Evolutionary conservation across 37 sponge, comb jelly and placozoan genomes (phyloP).

Genomic region (Halichondria panicea): DNA sequence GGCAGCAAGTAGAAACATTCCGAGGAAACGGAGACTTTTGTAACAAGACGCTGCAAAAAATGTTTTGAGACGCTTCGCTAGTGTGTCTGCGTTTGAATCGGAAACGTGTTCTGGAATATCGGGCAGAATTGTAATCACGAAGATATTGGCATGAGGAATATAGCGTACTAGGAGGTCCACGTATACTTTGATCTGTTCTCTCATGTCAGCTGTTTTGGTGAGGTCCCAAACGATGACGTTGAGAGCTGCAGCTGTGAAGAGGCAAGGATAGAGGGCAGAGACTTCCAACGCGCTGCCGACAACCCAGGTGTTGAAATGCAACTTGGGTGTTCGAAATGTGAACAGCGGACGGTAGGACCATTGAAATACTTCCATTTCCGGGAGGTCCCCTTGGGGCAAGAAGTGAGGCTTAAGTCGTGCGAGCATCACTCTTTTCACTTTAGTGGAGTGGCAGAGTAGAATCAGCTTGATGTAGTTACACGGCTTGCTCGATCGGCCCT

Average conservation of each 20-base stretch:
- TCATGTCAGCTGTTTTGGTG: conserved; percentile 34
- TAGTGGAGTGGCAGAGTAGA: conserved; percentile 58
- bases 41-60: conserved; percentile 43
- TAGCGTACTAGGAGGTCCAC: conserved; percentile 47
- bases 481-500: conserved; percentile 58
- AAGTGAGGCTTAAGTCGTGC: conserved; percentile 25
- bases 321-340: conserved; percentile 36
- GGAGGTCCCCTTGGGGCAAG: neutral
- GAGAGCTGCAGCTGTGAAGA: conserved; percentile 67
- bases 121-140: conserved; percentile 49
- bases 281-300: conserved; percentile 37
- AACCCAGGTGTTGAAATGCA: conserved; percentile 74
- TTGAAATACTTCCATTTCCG: conserved; percentile 45
- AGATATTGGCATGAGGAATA: conserved; percentile 61
- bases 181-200: conserved; percentile 60
- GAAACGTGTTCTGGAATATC: conserved; percentile 35
- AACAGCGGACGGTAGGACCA: conserved; percentile 55
- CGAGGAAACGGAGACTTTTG: conserved; percentile 42
- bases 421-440: conserved; percentile 44
- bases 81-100: conserved; percentile 19
- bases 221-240: conserved; percentile 69
- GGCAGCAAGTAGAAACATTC: conserved; percentile 22
- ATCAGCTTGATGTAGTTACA: conserved; percentile 61
- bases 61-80: conserved; percentile 10
- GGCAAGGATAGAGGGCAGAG: conserved; percentile 61